Conservation (phyloP, 2,113 vertebrate genomes). For the Centropus bengalensis region DNA sequence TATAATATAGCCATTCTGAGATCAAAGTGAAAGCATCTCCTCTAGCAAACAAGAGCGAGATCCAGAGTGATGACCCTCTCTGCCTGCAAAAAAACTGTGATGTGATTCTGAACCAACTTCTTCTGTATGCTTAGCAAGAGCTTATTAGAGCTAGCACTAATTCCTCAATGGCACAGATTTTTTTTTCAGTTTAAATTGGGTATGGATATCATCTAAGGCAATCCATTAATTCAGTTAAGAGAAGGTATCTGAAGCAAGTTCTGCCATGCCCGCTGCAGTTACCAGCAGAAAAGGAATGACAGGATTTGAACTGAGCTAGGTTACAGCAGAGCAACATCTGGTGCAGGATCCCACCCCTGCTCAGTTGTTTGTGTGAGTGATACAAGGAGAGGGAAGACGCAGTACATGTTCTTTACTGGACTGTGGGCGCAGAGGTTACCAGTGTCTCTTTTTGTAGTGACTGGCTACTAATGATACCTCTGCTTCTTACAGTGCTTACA, state of each 20-base stretch:
- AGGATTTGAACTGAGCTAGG: background rate
- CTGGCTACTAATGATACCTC: background rate
- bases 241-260: background rate
- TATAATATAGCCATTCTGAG: background rate
- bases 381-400: background rate
- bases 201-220: background rate
- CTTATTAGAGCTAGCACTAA: background rate
- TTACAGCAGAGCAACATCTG: background rate
- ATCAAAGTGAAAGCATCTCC: background rate
- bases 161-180: background rate
- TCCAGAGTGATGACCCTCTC: background rate
- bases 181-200: background rate
- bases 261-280: background rate
- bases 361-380: background rate
- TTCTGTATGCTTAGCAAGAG: background rate
- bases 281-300: background rate
- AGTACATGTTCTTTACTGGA: background rate
- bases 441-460: accelerated
- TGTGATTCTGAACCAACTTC: background rate
- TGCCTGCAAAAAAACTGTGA: background rate
- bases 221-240: background rate
- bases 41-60: background rate
- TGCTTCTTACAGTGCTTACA: background rate
- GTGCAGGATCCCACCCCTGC: background rate
- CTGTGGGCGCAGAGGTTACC: background rate